Conservation (phyloP, 2,113 vertebrate genomes). For the Sylvilagus bachmani region DNA sequence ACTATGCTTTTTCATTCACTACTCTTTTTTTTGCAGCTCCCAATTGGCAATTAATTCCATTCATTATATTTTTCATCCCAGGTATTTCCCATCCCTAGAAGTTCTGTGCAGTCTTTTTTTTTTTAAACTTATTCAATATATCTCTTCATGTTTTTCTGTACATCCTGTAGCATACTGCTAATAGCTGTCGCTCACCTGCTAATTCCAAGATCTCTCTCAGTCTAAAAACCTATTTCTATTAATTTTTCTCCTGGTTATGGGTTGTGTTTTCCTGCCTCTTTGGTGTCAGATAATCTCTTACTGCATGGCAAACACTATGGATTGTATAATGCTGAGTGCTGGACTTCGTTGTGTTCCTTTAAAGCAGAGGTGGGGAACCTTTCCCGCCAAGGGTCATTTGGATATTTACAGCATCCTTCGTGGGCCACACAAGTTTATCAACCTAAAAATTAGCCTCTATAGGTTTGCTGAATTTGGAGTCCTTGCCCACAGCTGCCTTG, state of each 20-base stretch:
- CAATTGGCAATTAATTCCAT: not conserved
- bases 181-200: not conserved
- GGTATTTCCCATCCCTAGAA: not conserved
- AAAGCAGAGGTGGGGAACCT: not conserved
- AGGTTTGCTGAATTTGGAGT: too few species aligned
- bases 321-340: not conserved
- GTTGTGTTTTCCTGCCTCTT: not conserved
- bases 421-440: too few species aligned
- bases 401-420: too few species aligned
- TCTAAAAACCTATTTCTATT: not conserved
- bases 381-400: too few species aligned
- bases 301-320: not conserved
- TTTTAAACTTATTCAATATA: not conserved
- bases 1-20: not conserved
- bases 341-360: constrained; percentile 11
- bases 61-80: constrained; percentile 24
- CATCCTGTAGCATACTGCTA: not conserved
- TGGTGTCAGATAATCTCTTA: not conserved
- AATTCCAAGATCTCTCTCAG: not conserved
- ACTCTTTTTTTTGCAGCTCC: not conserved
- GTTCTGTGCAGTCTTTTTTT: not conserved
- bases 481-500: too few species aligned
- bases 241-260: constrained; percentile 23
- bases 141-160: not conserved
- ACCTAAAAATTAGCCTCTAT: too few species aligned